Conservation (phyloP, 2,888 invertebrate species). For the Eudemis profundana region DNA sequence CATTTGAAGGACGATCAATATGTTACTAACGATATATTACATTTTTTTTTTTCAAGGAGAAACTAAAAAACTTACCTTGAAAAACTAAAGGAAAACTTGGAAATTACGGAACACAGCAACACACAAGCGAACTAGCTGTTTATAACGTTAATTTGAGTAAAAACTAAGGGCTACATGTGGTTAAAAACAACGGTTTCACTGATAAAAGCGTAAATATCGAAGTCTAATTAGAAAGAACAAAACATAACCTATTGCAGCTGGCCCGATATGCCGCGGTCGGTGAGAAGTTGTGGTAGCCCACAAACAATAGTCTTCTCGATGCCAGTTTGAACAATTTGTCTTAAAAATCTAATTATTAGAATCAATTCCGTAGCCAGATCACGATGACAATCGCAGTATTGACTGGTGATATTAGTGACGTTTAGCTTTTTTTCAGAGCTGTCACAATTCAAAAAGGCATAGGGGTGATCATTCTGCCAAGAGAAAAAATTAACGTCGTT, state of each 20-base stretch:
- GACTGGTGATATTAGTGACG: constrained; percentile 34
- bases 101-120: constrained; percentile 14
- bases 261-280: constrained; percentile 62
- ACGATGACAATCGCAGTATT: constrained; percentile 35
- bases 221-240: constrained; percentile 25
- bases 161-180: not conserved
- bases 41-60: constrained; percentile 5
- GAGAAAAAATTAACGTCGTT: not conserved
- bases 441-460: constrained; percentile 13
- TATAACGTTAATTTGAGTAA: not conserved
- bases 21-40: not conserved
- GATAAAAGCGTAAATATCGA: constrained; percentile 7
- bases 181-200: constrained; percentile 15
- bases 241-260: constrained; percentile 71
- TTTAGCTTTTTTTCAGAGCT: constrained; percentile 12
- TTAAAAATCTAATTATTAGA: constrained; percentile 35
- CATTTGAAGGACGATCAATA: constrained; percentile 38
- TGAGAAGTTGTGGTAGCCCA: constrained; percentile 71
- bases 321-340: constrained; percentile 72
- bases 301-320: constrained; percentile 69
- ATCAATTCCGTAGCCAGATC: constrained; percentile 21
- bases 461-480: constrained; percentile 14
- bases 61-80: constrained; percentile 24
- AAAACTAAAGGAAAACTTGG: constrained; percentile 2
- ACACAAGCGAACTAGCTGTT: constrained; percentile 25